These are phyloP conservation scores for Pocillopora verrucosa DNA, from an alignment of 64 coral and sea anemone genomes.

Conservation along the genomic window DNA sequence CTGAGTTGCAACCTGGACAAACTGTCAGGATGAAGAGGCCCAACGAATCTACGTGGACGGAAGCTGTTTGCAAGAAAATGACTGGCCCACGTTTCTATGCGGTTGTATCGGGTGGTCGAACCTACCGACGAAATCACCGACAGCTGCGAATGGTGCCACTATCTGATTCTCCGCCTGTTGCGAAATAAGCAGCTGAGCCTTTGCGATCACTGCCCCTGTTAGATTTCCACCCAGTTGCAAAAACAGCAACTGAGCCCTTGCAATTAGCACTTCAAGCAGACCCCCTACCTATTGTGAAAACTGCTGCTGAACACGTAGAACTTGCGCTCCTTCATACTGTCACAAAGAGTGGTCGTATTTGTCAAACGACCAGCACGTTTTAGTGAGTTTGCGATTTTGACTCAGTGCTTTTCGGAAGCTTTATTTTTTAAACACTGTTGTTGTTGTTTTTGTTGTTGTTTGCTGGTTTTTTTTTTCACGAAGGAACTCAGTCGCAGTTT, in stretches of 20 bases:
- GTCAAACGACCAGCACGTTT: not conserved
- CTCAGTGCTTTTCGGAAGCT: not conserved
- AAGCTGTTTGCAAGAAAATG: no score
- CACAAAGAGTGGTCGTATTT: slow-evolving; percentile 10
- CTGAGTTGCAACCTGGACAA: no score
- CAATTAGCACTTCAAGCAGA: no score
- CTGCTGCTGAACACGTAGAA: slow-evolving; percentile 22
- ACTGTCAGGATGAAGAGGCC: no score
- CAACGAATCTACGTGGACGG: no score
- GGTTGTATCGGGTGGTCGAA: no score
- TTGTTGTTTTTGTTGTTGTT: not conserved
- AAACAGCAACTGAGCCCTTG: not conserved
- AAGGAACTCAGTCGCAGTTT: not conserved
- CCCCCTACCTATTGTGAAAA: not conserved
- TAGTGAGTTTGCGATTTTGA: not conserved
- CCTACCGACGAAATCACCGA: no score
- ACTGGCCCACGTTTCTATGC: no score
- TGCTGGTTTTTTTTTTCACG: not conserved
- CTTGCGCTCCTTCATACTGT: slow-evolving; percentile 19
- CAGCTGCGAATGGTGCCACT: not conserved
- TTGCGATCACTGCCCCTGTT: not conserved
- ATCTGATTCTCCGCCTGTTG: not conserved
- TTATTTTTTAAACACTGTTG: no score
- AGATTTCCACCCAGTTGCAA: not conserved
- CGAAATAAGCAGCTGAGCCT: not conserved